phyloP scores from a whole-genome alignment of 2,888 invertebrate species.

The Physocephala rufipes region DNA sequence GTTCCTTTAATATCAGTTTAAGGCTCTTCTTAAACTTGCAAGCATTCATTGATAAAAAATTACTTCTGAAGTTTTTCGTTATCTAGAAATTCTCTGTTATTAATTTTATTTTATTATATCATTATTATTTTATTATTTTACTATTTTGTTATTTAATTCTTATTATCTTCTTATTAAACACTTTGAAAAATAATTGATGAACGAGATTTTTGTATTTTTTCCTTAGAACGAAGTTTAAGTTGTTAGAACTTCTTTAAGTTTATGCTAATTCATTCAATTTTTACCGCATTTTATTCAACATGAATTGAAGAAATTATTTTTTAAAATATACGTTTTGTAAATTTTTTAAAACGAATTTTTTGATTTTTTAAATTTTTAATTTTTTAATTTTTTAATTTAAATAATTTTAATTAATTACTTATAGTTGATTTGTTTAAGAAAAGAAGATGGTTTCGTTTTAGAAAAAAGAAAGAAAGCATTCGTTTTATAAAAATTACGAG shows the following conservation, averaged over 20 bases:
- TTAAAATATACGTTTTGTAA: not conserved
- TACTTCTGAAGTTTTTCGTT: no score
- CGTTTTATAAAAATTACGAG: not conserved
- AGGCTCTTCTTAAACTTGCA: not conserved
- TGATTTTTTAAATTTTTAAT: not conserved
- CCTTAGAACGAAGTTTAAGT: not conserved
- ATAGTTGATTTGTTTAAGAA: not conserved
- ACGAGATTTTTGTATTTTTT: not conserved
- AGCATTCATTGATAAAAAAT: no score
- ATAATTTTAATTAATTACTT: not conserved
- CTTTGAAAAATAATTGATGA: not conserved
- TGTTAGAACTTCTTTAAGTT: not conserved
- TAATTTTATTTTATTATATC: not conserved
- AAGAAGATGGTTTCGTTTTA: not conserved
- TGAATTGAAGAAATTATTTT: not conserved
- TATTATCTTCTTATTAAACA: not conserved
- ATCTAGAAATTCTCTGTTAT: not conserved
- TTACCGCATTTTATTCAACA: not conserved
- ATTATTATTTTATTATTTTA: not conserved
- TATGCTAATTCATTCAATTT: not conserved
- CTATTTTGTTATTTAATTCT: not conserved
- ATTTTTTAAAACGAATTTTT: not conserved
- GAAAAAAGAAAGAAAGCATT: not conserved
- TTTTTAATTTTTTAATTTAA: not conserved
- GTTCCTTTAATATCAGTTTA: not conserved